Base-by-base conservation (phyloP, 2,113 vertebrate species). In the Ahaetulla prasina region DNA sequence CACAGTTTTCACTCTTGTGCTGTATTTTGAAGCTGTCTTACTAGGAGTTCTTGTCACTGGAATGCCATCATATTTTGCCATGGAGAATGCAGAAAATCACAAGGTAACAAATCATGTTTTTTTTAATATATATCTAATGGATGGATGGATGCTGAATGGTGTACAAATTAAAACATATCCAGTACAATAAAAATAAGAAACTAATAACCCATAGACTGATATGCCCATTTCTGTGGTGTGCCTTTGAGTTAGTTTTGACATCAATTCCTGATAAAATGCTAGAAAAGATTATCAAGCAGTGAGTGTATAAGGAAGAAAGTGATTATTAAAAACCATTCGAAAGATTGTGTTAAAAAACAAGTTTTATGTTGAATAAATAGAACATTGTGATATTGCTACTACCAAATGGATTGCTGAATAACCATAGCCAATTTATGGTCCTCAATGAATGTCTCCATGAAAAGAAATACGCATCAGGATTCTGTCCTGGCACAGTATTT, bases 1-100 rank as follows among this genome's bases (percentile, higher is more conserved):
- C 88, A 97, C 97, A 0, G 96, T 98, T 85, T 98, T 97, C 95
- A 97, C 96, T 93, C 89, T 98, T 14, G 97, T 98, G 90, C 96
- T 98, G n/a, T 98, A 98, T 90, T 98, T 98, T 89, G 97, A 97
- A 94, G 98, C 98, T 0, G 98, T 99, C 94, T 96, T 99, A 1
- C 98, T 99, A 94, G 99, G 99, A 25, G 98, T 99, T 96, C 97
- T 99, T 92, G 98, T 98, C 8, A 98, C 98, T 4, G 98, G 98
- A 0, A 99, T 99, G 98, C 98, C 99, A 0, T 99, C 99, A 1
- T 99, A 99, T 92, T 99, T 99, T 16, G 99, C 99, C 23, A 99
- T 99, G 99, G 99, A 99, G 92, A 99, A 99, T 87, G 98, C 98
- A 0, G 98, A 99, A 52, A 99, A 99, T 96, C 97, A 98, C 94